Evolutionary conservation across 2,113 vertebrate species (phyloP), one percentile per base, ranked within the genome.

Genomic region (Pristiophorus japonicus): DNA sequence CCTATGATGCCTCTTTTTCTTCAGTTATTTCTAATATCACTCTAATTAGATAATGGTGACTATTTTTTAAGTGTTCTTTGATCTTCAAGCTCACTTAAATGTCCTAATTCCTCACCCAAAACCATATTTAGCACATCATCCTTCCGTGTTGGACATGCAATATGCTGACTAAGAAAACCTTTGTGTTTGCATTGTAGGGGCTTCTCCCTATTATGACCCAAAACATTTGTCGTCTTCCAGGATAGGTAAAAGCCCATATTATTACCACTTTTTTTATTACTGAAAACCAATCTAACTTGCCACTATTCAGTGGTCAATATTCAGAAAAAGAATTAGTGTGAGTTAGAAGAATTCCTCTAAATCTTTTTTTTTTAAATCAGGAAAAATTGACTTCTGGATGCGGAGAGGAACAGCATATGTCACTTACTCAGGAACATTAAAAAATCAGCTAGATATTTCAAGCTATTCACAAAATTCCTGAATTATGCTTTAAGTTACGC

Each of bases 321-420:
- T 92, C 27, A 63, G 34, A 18, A 63, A 63, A 63, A 88, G 1
- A 5, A 90, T 8, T 90, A 51, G 30, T 62, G 55, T 34, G 27
- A 30, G 27, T 90, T 59, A 59, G 51, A 90, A 90, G 34, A 2
- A n/a, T 14, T 90, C 3, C 4, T 34, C 30, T 59, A 59, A 85
- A 85, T 45, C 47, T 85, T 85, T 27, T n/a, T 90, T 55, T 59
- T 34, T 59, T 59, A 90, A 95, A 7, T 63, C 81, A 34, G 97
- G 97, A 97, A 98, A 97, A 96, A 96, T 97, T 97, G 97, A 97
- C 97, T 98, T 98, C 97, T 97, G 97, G 97, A 97, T 67, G 96
- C 98, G 97, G 97, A 97, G 96, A 97, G 97, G 96, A 96, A 96
- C 96, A 97, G 97, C 97, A 97, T 97, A 97, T 96, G 97, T 94